Evolutionary conservation across 2,888 invertebrate species (phyloP), one percentile per base, ranked within the genome.

Genomic region (Luperina nickerlii): DNA sequence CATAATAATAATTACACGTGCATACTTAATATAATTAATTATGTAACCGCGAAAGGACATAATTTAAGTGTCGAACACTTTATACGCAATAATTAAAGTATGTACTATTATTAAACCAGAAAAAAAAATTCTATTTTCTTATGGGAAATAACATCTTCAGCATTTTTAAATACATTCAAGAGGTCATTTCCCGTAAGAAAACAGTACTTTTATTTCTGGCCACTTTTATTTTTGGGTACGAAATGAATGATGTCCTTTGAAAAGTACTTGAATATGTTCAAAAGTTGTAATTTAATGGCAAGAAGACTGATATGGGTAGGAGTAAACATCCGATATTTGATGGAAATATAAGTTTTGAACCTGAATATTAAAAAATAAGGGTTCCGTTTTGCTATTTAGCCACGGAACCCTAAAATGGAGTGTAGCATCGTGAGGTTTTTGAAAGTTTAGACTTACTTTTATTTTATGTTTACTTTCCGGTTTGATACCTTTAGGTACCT

Each of bases 251-350:
- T 54, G 2, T 20, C 54, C 60, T 67, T 62, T 54, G 18, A 62
- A 62, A 45, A 82, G 54, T 18, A 38, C 8, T 60, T 45, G 32
- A 32, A n/a, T 48, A 32, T 7, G 48, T 76, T 11, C 20, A 60
- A 48, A 32, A 24, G 5, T 60, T 70, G 32, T 32, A 24, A 54
- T 38, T 78, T 60, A 62, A 42, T 83, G 60, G 67, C 11, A 15
- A 32, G 42, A 80, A 80, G 83, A 83, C 80, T 80, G 80, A 62
- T 68, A 27, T 24, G 1, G 42, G 51, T n/a, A 51, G 42, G 5
- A 48, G 9, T n/a, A 42, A 57, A 82, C 74, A 82, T 74, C 75
- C 6, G 57, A 18, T 79, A 57, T 79, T 45, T 65, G 32, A 81
- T 18, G 51, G 20, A n/a, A 32, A 62, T 62, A 11, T 48, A 45